These are phyloP conservation scores for Rhogogaster chlorosoma DNA, from an alignment of 2,888 invertebrate species.

Conservation along the genomic window DNA sequence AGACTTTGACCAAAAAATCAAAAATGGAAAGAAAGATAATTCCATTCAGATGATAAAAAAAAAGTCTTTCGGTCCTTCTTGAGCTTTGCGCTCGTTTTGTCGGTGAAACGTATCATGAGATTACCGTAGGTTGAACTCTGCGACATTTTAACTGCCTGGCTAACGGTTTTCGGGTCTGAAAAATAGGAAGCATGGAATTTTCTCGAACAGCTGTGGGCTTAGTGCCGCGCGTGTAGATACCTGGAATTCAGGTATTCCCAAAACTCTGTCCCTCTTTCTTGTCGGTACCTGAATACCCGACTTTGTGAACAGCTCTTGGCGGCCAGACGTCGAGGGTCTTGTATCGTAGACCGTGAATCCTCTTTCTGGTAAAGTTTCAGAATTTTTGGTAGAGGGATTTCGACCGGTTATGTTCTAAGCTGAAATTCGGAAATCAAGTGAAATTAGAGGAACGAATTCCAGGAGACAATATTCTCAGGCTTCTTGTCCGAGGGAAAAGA, in stretches of 20 bases:
- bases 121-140: background rate
- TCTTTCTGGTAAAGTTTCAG: background rate
- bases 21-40: background rate
- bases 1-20: background rate
- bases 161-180: background rate
- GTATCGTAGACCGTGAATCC: background rate
- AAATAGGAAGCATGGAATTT: background rate
- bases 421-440: background rate
- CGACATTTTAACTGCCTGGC: conserved; percentile 10
- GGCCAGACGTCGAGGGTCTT: background rate
- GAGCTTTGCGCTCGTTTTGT: background rate
- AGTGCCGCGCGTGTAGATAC: background rate
- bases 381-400: background rate
- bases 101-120: background rate
- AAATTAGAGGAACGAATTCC: background rate
- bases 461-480: background rate
- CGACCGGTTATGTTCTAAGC: background rate
- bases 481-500: background rate
- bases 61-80: background rate
- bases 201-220: background rate
- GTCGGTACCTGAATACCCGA: background rate
- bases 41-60: background rate
- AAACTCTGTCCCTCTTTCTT: background rate
- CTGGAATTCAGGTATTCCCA: background rate
- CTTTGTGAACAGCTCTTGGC: background rate